Evolutionary conservation across 2,888 invertebrate genomes (phyloP).

Genomic region (Chrysotoxum bicinctum): DNA sequence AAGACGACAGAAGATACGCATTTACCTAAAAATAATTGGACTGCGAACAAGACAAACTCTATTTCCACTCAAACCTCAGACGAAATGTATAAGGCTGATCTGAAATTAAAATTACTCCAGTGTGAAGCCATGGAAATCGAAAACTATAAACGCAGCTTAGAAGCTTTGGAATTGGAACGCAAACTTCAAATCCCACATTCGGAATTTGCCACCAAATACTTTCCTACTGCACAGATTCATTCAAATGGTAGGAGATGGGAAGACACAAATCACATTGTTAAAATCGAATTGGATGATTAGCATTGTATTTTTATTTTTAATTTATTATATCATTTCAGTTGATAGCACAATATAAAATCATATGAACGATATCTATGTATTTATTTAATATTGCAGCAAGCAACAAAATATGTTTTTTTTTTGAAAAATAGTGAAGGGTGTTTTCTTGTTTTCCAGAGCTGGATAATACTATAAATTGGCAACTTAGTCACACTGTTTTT

Average conservation of each 20-base stretch:
- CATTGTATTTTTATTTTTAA: neutral
- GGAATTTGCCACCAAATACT: neutral
- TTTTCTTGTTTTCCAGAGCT: too few species aligned
- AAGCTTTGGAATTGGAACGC: conserved; percentile 28
- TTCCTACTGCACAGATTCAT: neutral
- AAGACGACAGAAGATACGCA: neutral
- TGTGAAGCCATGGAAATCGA: conserved; percentile 33
- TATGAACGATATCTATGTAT: too few species aligned
- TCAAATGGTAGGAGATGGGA: neutral
- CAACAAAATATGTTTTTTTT: too few species aligned
- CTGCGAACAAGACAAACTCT: neutral
- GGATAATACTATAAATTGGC: too few species aligned
- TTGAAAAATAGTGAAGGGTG: too few species aligned
- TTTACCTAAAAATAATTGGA: neutral
- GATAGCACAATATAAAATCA: too few species aligned
- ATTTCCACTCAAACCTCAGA: conserved; percentile 15
- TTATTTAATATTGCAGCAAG: too few species aligned
- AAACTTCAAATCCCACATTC: conserved; percentile 16
- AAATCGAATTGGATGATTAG: neutral
- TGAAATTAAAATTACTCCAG: conserved; percentile 27
- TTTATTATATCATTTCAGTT: too few species aligned
- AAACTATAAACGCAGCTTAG: conserved; percentile 22
- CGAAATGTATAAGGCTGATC: conserved; percentile 14
- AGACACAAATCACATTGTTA: neutral
- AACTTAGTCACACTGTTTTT: too few species aligned